phyloP scores from a whole-genome alignment of 1,140 invertebrate species.

The Megathymus violae region DNA sequence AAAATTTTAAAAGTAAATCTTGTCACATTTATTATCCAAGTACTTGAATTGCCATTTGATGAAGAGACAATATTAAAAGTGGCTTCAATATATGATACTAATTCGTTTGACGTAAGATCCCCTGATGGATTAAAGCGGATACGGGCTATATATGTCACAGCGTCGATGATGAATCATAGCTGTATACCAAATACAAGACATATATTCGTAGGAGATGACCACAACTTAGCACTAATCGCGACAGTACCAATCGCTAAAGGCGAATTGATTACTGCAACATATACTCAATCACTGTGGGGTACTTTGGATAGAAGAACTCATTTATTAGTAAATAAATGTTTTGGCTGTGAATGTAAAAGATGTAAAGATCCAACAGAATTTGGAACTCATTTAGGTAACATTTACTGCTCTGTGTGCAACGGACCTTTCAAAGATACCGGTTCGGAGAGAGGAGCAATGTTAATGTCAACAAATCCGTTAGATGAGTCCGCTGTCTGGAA shows the following conservation, averaged over 20 bases:
- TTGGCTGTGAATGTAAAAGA: slow-evolving; percentile 86
- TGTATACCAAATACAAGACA: slow-evolving; percentile 87
- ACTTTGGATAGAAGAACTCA: slow-evolving; percentile 86
- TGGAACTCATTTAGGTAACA: slow-evolving; percentile 85
- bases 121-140: slow-evolving; percentile 73
- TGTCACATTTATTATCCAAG: slow-evolving; percentile 85
- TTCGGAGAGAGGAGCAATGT: slow-evolving; percentile 66
- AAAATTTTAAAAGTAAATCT: slow-evolving; percentile 85
- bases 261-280: slow-evolving; percentile 86
- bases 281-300: slow-evolving; percentile 87
- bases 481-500: slow-evolving; percentile 85
- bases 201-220: slow-evolving; percentile 84
- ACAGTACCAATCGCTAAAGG: slow-evolving; percentile 86
- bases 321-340: slow-evolving; percentile 86
- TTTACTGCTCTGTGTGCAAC: slow-evolving; percentile 86
- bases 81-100: slow-evolving; percentile 88
- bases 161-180: slow-evolving; percentile 86
- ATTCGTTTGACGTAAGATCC: slow-evolving; percentile 86
- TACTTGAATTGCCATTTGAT: slow-evolving; percentile 82
- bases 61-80: slow-evolving; percentile 86
- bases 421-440: slow-evolving; percentile 63
- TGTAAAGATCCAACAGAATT: slow-evolving; percentile 87
- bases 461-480: slow-evolving; percentile 85
- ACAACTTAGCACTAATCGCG: slow-evolving; percentile 84
- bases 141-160: slow-evolving; percentile 85